These are phyloP conservation scores for Mythimna lalbum DNA, from an alignment of 2,888 invertebrate genomes.

Conservation along the genomic window DNA sequence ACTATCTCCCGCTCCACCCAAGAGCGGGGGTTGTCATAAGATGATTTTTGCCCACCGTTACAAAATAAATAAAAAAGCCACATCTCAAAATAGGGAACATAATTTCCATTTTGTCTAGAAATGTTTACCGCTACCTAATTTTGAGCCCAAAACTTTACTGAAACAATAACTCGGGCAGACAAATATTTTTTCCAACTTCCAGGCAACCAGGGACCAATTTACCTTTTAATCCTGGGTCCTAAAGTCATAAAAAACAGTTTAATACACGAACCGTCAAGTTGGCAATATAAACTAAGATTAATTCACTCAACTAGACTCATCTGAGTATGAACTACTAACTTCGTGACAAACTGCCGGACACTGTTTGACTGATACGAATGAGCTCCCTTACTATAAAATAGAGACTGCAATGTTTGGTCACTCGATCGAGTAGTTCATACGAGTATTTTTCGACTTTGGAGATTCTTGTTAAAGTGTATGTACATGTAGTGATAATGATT, in stretches of 20 bases:
- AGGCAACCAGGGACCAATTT: neutral
- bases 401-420: neutral
- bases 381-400: slow-evolving; percentile 45
- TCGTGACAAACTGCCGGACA: slow-evolving; percentile 62
- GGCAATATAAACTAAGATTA: slow-evolving; percentile 59
- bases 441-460: neutral
- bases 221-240: neutral
- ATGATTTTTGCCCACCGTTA: no score
- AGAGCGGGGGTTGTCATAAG: no score
- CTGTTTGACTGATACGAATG: slow-evolving; percentile 65
- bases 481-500: no score
- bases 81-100: neutral
- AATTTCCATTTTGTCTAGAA: slow-evolving; percentile 21
- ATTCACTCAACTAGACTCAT: slow-evolving; percentile 62
- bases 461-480: neutral
- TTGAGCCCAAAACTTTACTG: slow-evolving; percentile 26
- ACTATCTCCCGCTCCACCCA: no score
- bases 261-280: slow-evolving; percentile 46
- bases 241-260: slow-evolving; percentile 53
- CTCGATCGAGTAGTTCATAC: slow-evolving; percentile 2
- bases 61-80: no score
- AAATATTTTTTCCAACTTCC: neutral
- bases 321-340: slow-evolving; percentile 51
- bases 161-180: neutral
- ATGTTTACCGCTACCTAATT: neutral